Evolutionary conservation across 2,113 vertebrate genomes (phyloP), one percentile per base, ranked within the genome.

Genomic region (Halichoerus grypus): DNA sequence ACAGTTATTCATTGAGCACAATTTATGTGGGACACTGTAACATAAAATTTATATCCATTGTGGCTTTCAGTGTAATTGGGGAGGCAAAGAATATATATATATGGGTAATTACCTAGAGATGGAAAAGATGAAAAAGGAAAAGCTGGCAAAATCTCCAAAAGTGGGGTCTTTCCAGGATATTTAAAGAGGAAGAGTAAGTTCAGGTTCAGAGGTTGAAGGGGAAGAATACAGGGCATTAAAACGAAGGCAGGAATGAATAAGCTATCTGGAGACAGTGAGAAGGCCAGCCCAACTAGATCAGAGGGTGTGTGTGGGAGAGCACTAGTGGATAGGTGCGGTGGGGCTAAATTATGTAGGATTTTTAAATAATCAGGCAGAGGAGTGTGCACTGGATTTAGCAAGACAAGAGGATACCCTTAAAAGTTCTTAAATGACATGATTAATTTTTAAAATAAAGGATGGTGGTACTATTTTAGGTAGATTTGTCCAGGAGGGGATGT

Each of bases 281-380:
- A 57, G 39, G 79, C 8, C 28, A 49, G 21, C 22, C 39, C 2
- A 16, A 69, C 46, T 22, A 51, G 53, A 49, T n/a, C 1, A 39
- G 42, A 83, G 28, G 9, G 51, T 57, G 72, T 86, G 65, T 88
- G 36, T 1, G 53, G 16, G 21, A 63, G 24, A 65, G 36, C 63
- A 14, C 36, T 6, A 49, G 76, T 74, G 26, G 2, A 13, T 2
- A 53, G 67, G 67, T 81, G 31, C 21, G 53, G 77, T 55, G 4
- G 10, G 36, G 13, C 55, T 80, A 71, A 84, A 84, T 85, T 76
- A 57, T 14, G 36, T n/a, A 77, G 69, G 33, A 46, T 84, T 93
- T 90, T 84, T 24, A 95, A 83, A 90, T 81, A 80, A 80, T 67
- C 63, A 81, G 42, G 46, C 92, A 86, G 88, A 93, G 61, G 82